phyloP scores from a whole-genome alignment of 2,113 vertebrate genomes.

The Oenanthe melanoleuca region DNA sequence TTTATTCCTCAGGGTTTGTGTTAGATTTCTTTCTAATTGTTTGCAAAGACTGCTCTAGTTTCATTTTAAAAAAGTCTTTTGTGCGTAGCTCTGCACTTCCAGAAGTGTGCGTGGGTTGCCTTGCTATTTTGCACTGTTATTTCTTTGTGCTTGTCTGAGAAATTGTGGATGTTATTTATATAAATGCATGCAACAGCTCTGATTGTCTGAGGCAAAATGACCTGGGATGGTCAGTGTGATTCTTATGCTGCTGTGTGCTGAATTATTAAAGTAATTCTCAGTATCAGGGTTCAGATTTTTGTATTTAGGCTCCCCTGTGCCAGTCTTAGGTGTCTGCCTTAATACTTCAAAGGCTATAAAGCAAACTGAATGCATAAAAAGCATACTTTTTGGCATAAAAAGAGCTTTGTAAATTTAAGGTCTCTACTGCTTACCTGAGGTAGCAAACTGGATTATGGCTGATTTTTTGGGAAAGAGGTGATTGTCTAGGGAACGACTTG shows the following conservation, averaged over 20 bases:
- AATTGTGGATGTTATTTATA: not conserved
- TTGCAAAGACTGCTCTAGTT: not conserved
- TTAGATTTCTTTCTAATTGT: not conserved
- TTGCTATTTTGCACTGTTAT: not conserved
- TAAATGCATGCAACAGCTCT: not conserved
- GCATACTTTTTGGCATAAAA: not conserved
- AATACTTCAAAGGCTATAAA: not conserved
- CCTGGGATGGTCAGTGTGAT: not conserved
- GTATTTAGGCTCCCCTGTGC: not conserved
- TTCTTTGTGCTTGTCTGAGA: not conserved
- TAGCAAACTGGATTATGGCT: not conserved
- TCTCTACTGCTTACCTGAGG: not conserved
- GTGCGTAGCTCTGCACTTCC: not conserved
- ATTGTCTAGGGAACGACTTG: fast-evolving
- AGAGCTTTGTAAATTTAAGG: not conserved
- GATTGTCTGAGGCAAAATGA: not conserved
- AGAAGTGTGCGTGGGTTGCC: not conserved
- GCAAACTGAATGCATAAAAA: not conserved
- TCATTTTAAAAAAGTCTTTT: not conserved
- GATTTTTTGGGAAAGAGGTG: not conserved
- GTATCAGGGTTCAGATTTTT: not conserved
- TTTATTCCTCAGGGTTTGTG: not conserved
- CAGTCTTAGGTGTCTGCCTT: not conserved
- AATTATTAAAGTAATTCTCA: not conserved
- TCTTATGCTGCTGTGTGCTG: not conserved